Conservation (phyloP, 2,113 vertebrate genomes). For the Charina bottae region DNA sequence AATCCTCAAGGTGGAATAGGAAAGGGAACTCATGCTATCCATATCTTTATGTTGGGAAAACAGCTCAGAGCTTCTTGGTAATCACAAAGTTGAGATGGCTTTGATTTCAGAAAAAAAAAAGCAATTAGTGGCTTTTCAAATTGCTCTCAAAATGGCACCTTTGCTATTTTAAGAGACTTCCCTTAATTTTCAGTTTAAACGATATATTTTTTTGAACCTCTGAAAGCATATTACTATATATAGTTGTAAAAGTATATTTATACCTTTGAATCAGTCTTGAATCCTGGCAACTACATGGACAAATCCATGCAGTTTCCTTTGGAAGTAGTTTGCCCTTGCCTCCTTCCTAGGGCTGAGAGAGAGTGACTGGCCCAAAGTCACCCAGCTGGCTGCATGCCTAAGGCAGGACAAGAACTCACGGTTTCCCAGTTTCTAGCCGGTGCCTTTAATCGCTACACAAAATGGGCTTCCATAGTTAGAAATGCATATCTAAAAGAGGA, state of each 20-base stretch:
- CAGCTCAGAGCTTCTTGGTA: neutral
- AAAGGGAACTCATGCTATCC: neutral
- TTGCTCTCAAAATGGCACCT: neutral
- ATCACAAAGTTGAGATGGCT: neutral
- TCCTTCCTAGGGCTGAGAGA: neutral
- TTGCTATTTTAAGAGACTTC: neutral
- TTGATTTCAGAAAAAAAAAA: neutral
- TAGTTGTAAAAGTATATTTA: neutral
- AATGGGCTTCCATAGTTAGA: neutral
- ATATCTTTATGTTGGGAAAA: neutral
- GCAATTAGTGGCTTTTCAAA: neutral
- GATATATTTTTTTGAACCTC: neutral
- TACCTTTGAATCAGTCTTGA: neutral
- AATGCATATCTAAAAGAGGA: neutral
- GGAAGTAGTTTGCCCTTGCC: neutral
- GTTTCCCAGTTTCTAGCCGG: neutral
- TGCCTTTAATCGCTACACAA: neutral
- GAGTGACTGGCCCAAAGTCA: neutral
- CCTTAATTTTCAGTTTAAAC: conserved; percentile 2
- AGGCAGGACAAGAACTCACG: neutral
- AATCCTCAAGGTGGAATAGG: neutral
- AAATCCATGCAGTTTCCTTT: neutral
- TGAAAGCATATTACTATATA: neutral
- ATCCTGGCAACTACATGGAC: neutral
- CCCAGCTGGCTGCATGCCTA: neutral